Percentiles rank a stretch among this genome's conserved stretches.
Evolutionary conservation across 2,113 vertebrate species (phyloP).

Genomic region (Naja naja): DNA sequence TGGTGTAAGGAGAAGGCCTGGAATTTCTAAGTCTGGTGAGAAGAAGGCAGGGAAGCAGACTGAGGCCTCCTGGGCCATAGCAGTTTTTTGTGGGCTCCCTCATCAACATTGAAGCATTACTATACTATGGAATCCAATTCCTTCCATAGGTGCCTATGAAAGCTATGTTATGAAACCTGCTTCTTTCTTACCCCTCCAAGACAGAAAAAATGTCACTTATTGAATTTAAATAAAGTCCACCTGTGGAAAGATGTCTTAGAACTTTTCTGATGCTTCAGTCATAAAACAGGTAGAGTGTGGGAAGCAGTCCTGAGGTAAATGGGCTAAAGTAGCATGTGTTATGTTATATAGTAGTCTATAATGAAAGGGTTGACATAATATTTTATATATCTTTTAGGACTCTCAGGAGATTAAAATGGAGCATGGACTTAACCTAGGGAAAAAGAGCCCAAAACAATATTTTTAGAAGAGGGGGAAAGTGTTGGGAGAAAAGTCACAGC

Average conservation of each 20-base stretch:
- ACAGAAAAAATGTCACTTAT: background rate
- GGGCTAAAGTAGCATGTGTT: too few relatives aligned
- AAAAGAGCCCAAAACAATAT: background rate
- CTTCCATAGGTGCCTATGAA: background rate
- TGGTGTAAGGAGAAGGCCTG: too few relatives aligned
- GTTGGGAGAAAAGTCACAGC: background rate
- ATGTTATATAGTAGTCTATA: too few relatives aligned
- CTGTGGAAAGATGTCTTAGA: background rate
- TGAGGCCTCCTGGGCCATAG: too few relatives aligned
- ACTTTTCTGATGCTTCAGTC: background rate
- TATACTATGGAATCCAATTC: background rate
- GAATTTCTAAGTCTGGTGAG: too few relatives aligned
- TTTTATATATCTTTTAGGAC: background rate
- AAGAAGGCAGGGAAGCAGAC: too few relatives aligned
- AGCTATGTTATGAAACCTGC: background rate
- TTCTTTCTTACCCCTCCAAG: background rate
- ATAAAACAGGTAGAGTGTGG: background rate
- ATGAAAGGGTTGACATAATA: background rate
- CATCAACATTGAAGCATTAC: too few relatives aligned
- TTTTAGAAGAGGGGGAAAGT: background rate
- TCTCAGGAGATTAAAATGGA: background rate
- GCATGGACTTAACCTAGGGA: background rate
- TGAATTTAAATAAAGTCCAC: background rate
- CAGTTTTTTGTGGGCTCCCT: background rate
- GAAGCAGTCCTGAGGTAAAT: background rate